Evolutionary conservation across 2,113 vertebrate species (phyloP).

Genomic region (Tetrao urogallus): DNA sequence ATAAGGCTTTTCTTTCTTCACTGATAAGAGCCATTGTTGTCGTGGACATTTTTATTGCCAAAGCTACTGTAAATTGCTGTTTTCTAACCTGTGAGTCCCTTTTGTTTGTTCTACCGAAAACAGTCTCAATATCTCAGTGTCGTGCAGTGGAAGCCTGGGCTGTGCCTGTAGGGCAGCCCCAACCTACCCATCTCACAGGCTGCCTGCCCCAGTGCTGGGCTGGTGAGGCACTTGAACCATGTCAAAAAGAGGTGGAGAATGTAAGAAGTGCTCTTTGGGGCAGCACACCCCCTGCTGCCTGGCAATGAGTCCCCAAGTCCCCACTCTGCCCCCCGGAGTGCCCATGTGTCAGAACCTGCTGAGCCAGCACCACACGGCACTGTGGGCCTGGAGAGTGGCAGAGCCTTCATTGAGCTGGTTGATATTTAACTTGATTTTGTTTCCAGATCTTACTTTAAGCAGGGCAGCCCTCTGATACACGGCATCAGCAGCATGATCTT

Average conservation of each 20-base stretch:
- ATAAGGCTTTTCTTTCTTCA: not conserved
- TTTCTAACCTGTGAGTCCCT: not conserved
- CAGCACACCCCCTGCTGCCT: not conserved
- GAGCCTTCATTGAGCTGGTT: not conserved
- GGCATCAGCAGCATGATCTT: not conserved
- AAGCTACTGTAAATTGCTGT: not conserved
- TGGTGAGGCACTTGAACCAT: not conserved
- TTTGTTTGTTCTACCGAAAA: not conserved
- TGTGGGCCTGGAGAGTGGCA: accelerated
- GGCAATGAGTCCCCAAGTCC: not conserved
- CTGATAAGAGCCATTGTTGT: not conserved
- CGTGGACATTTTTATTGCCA: not conserved
- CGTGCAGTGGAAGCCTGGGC: accelerated
- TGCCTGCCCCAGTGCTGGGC: not conserved
- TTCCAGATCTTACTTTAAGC: not conserved
- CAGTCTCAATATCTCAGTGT: not conserved
- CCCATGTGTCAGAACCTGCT: not conserved
- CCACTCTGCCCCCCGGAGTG: not conserved
- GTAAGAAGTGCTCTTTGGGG: not conserved
- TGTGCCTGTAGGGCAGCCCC: not conserved
- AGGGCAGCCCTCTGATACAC: not conserved
- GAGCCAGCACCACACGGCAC: accelerated
- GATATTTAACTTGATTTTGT: not conserved
- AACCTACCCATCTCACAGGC: not conserved
- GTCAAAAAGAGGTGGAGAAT: not conserved